These are phyloP conservation scores for Electrophaes corylata DNA, from an alignment of 2,888 invertebrate genomes.

Conservation along the genomic window DNA sequence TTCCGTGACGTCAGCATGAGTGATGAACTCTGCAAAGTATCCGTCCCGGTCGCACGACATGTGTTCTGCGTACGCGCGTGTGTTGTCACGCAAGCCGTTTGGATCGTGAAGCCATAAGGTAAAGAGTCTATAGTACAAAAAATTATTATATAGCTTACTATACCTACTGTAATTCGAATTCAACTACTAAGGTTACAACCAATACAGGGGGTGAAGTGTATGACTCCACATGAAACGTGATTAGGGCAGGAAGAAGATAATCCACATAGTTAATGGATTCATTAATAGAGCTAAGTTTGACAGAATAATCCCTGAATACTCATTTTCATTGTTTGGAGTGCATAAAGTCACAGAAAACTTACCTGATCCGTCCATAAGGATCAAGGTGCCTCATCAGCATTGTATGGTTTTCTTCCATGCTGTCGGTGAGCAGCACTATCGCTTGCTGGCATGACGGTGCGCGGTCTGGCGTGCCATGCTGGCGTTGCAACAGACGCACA, in stretches of 20 bases:
- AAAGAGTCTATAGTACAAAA: conserved; percentile 58
- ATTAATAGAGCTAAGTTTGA: not conserved
- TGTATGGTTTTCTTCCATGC: conserved; percentile 64
- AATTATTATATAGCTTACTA: too few species aligned
- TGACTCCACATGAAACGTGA: too few species aligned
- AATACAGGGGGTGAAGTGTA: not conserved
- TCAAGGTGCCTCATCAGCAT: conserved; percentile 59
- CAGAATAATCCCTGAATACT: too few species aligned
- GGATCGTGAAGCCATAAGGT: conserved; percentile 75
- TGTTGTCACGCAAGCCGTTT: conserved; percentile 67
- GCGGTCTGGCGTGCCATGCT: conserved; percentile 47
- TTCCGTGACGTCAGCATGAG: conserved; percentile 69
- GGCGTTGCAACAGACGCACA: conserved; percentile 56
- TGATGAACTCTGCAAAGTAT: conserved; percentile 69
- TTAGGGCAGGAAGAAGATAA: too few species aligned
- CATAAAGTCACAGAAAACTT: too few species aligned
- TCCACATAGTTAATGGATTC: too few species aligned
- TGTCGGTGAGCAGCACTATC: conserved; percentile 72
- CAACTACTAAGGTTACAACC: not conserved
- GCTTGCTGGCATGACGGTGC: conserved; percentile 74
- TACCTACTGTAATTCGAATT: too few species aligned
- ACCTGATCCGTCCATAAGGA: conserved; percentile 70
- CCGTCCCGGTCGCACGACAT: conserved; percentile 71
- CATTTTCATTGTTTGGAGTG: too few species aligned
- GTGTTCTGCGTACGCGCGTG: conserved; percentile 56